phyloP scores from a whole-genome alignment of 2,888 invertebrate genomes.

The Ferrisia virgata region DNA sequence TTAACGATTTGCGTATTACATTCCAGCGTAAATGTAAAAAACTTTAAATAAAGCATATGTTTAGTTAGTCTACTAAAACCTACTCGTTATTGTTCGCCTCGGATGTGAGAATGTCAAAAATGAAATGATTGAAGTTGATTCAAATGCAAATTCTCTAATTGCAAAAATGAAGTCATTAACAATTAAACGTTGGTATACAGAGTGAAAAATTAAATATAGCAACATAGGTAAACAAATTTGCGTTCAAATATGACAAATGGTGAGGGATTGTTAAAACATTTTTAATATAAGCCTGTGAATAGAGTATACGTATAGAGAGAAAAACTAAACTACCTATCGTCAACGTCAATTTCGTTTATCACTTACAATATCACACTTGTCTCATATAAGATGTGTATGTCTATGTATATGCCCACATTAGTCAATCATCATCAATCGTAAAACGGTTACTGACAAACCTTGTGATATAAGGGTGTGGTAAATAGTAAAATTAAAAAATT shows the following conservation, averaged over 20 bases:
- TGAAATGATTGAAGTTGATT: too few relatives aligned
- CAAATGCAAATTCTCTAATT: too few relatives aligned
- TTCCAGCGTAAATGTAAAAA: too few relatives aligned
- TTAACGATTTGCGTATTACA: too few relatives aligned
- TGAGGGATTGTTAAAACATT: neutral
- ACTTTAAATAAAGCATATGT: too few relatives aligned
- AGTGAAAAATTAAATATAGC: neutral
- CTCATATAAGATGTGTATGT: neutral
- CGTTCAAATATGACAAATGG: neutral
- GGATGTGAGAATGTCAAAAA: too few relatives aligned
- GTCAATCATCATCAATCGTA: neutral
- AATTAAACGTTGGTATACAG: neutral
- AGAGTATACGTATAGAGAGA: too few relatives aligned
- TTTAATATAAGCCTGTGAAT: neutral
- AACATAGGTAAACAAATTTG: neutral
- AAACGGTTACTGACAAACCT: neutral
- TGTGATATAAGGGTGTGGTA: slow-evolving; percentile 5
- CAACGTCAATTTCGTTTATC: slow-evolving; percentile 5
- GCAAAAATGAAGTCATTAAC: neutral
- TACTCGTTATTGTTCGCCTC: too few relatives aligned
- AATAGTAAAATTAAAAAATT: slow-evolving; percentile 19
- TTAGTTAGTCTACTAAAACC: too few relatives aligned
- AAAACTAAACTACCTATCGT: too few relatives aligned
- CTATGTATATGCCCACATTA: neutral
- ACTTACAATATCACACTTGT: neutral